These are phyloP conservation scores for Oncorhynchus kisutch DNA, from an alignment of 2,113 vertebrate species.

Conservation along the genomic window DNA sequence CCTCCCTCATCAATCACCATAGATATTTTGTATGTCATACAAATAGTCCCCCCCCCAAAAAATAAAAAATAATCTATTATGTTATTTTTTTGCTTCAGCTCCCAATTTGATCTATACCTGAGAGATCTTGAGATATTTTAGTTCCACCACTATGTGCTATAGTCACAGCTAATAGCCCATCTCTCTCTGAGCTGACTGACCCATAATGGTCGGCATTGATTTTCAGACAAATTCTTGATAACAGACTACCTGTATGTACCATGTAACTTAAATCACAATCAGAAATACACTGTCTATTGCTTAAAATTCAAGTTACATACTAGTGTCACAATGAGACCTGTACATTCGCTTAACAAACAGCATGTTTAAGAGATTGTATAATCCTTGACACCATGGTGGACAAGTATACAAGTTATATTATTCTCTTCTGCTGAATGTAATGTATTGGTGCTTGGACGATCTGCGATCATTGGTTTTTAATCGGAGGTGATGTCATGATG, in stretches of 20 bases:
- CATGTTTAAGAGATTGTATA: background rate
- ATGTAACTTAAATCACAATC: background rate
- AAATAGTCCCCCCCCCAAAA: background rate
- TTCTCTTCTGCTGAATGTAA: too few species aligned
- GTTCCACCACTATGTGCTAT: background rate
- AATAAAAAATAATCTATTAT: background rate
- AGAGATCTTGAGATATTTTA: background rate
- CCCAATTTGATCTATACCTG: background rate
- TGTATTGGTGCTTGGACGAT: background rate
- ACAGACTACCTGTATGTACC: too few species aligned
- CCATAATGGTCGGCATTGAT: background rate
- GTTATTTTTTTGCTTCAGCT: constrained; percentile 1
- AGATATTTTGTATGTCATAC: background rate
- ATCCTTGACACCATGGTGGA: background rate
- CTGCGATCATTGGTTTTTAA: background rate
- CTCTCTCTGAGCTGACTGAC: background rate
- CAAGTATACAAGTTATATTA: too few species aligned
- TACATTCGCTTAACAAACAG: background rate
- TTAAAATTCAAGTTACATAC: background rate
- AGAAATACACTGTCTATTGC: background rate
- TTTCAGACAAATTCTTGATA: background rate
- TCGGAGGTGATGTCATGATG: background rate
- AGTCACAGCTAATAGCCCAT: background rate
- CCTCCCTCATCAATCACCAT: background rate
- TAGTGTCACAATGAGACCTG: background rate